phyloP scores from a whole-genome alignment of 2,797 vertebrate species.

The Pelochelys cantorii region DNA sequence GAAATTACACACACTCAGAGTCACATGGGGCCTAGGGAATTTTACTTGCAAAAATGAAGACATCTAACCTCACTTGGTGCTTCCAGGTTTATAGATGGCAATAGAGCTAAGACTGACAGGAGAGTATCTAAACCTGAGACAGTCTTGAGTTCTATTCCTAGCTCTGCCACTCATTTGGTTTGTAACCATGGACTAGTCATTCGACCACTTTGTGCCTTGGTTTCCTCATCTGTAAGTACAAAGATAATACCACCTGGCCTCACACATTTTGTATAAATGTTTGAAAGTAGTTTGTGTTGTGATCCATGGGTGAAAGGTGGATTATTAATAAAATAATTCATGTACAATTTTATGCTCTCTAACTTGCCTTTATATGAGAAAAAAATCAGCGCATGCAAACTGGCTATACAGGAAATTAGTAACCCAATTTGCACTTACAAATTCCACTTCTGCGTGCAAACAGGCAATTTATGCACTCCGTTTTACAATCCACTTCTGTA shows the following conservation, averaged over 20 bases:
- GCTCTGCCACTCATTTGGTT: slow-evolving; percentile 30
- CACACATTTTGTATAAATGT: slow-evolving; percentile 43
- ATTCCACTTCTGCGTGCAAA: not conserved
- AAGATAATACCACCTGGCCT: not conserved
- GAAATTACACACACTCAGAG: too few species aligned
- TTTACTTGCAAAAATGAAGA: not conserved
- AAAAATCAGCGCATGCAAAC: not conserved
- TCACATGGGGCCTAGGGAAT: not conserved
- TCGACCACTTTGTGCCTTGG: not conserved
- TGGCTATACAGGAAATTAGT: not conserved
- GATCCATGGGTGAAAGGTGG: slow-evolving; percentile 57
- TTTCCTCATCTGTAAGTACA: not conserved
- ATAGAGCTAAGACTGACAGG: not conserved
- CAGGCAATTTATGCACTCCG: slow-evolving; percentile 29
- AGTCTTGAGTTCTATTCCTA: slow-evolving; percentile 41
- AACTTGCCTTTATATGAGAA: slow-evolving; percentile 33
- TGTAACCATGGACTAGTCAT: slow-evolving; percentile 5
- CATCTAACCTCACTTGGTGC: not conserved
- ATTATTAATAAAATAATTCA: slow-evolving; percentile 66
- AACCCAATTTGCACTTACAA: slow-evolving; percentile 40
- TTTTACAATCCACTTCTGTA: slow-evolving; percentile 8
- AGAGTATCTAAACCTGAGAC: not conserved
- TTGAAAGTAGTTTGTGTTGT: slow-evolving; percentile 42
- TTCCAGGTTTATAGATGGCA: not conserved
- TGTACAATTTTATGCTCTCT: slow-evolving; percentile 34